A percentile compares a stretch with the other conserved stretches of the same genome.
These are phyloP conservation scores for Palythoa caribaeorum DNA, from an alignment of 92 coral and sea anemone genomes.

Conservation along the genomic window DNA sequence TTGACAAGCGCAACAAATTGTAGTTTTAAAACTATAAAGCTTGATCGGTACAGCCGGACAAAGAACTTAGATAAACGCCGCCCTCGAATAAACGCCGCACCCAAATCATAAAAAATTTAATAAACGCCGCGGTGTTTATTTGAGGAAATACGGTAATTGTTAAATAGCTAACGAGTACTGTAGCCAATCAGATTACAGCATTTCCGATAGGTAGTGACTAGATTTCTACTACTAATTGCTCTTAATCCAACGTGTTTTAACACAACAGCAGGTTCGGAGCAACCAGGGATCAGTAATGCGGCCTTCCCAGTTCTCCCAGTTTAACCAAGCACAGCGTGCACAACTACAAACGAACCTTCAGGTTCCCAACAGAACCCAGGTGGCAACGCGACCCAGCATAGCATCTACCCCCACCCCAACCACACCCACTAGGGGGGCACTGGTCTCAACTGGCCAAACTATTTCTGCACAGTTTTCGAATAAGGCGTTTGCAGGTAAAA, in stretches of 20 bases:
- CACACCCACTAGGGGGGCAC: conserved; percentile 34
- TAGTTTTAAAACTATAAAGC: too few species aligned
- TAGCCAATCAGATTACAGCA: too few species aligned
- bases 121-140: too few species aligned
- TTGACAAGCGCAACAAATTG: background rate
- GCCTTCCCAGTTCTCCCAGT: conserved; percentile 58
- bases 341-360: conserved; percentile 73
- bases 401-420: conserved; percentile 92
- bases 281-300: conserved; percentile 71
- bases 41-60: too few species aligned
- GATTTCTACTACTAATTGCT: background rate
- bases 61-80: too few species aligned
- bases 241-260: background rate
- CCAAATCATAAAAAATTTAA: too few species aligned
- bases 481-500: conserved; percentile 22
- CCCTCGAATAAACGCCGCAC: too few species aligned
- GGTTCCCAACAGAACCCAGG: conserved; percentile 63
- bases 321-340: conserved; percentile 78
- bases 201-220: too few species aligned
- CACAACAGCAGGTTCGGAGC: conserved; percentile 64
- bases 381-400: conserved; percentile 58
- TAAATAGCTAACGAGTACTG: too few species aligned
- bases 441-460: conserved; percentile 19
- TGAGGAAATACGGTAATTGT: too few species aligned
- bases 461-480: conserved; percentile 21